These are phyloP conservation scores for Gryllus bimaculatus DNA, from an alignment of 1,140 invertebrate genomes.

Conservation along the genomic window DNA sequence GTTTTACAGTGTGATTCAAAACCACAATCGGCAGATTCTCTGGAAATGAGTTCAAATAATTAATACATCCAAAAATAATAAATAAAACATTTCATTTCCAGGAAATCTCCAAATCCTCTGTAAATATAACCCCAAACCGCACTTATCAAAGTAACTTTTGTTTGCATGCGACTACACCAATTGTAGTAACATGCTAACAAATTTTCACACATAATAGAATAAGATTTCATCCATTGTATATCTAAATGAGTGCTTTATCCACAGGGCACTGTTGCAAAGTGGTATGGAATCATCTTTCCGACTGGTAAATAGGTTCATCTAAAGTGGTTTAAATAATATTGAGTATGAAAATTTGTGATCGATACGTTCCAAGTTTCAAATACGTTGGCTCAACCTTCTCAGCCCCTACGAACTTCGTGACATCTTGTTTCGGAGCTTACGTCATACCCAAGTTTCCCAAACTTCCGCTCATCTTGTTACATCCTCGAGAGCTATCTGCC, in stretches of 20 bases:
- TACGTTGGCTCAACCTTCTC: no score
- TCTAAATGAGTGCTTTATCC: background rate
- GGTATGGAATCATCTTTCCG: background rate
- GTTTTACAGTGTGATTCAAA: no score
- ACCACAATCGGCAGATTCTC: no score
- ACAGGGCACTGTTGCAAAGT: background rate
- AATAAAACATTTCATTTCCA: background rate
- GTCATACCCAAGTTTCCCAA: no score
- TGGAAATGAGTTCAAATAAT: no score
- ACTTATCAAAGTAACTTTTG: background rate
- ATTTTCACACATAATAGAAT: background rate
- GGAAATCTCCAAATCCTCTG: background rate
- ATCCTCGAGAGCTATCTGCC: no score
- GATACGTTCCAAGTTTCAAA: no score
- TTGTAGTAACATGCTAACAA: background rate
- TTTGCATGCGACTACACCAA: background rate
- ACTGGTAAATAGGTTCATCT: background rate
- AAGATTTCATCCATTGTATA: background rate
- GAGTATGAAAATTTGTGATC: no score
- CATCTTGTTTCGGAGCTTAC: no score
- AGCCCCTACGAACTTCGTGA: no score
- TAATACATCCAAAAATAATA: no score
- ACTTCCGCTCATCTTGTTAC: no score
- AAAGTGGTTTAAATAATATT: background rate
- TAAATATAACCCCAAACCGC: background rate